phyloP scores from a whole-genome alignment of 1,140 invertebrate species.

The Eriosoma lanigerum region DNA sequence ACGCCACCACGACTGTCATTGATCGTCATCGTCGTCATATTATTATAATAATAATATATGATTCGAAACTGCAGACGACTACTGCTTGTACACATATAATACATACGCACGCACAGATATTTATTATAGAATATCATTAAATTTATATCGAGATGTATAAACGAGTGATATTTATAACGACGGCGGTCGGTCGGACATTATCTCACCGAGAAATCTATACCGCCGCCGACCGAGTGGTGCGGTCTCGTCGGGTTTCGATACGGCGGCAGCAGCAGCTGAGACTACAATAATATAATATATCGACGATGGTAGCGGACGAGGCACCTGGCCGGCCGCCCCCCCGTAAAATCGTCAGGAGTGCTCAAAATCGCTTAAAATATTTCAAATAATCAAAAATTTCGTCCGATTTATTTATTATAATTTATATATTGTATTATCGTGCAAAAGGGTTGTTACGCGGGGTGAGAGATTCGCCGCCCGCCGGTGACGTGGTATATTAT shows the following conservation, averaged over 20 bases:
- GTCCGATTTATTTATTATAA: no score
- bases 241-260: neutral
- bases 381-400: no score
- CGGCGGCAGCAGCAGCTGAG: neutral
- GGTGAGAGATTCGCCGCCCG: neutral
- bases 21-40: neutral
- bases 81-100: neutral
- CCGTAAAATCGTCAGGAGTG: neutral
- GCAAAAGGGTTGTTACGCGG: neutral
- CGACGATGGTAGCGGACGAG: neutral
- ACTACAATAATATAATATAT: no score
- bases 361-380: slow-evolving; percentile 1
- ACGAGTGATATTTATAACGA: slow-evolving; percentile 7
- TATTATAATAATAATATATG: neutral
- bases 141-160: neutral
- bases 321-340: neutral
- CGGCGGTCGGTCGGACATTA: neutral
- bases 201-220: slow-evolving; percentile 41
- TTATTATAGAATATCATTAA: no score
- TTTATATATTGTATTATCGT: no score
- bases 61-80: neutral
- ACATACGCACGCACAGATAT: no score
- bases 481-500: neutral
- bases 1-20: neutral
- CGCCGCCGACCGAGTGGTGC: neutral